Evolutionary conservation across 2,113 vertebrate species (phyloP).

Genomic region (Tursiops truncatus): DNA sequence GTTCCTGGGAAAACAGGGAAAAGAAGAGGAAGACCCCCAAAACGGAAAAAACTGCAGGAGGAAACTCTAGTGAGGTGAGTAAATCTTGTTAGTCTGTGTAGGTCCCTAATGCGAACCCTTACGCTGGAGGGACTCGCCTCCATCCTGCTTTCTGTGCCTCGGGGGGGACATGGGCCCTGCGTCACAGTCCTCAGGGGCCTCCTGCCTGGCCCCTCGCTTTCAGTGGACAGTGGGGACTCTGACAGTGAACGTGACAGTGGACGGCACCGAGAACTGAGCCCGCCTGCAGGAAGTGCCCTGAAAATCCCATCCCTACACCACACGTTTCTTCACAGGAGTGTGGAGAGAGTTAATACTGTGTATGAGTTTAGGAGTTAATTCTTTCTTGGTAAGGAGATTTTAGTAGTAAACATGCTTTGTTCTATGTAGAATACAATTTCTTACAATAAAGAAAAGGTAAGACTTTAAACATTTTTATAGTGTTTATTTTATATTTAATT

Average conservation of each 20-base stretch:
- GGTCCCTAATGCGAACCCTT: not conserved
- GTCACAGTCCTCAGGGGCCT: not conserved
- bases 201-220: not conserved
- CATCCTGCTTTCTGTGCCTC: not conserved
- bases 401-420: not conserved
- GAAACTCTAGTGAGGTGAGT: conserved; percentile 87
- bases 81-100: not conserved
- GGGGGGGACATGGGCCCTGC: not conserved
- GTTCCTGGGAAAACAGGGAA: conserved; percentile 88
- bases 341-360: not conserved
- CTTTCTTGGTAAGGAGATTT: not conserved
- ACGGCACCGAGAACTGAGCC: not conserved
- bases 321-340: not conserved
- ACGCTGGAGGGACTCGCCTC: not conserved
- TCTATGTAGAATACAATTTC: not conserved
- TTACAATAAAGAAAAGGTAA: not conserved
- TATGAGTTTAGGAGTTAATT: not conserved
- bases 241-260: not conserved
- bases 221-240: not conserved
- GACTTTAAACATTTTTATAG: not conserved
- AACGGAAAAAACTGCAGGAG: conserved; percentile 90
- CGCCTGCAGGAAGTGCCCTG: not conserved
- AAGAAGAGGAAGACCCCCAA: conserved; percentile 95
- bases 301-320: not conserved
- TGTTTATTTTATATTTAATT: conserved; percentile 31